Evolutionary conservation across 2,113 vertebrate species (phyloP).

Genomic region (Zosterops hypoxanthus): DNA sequence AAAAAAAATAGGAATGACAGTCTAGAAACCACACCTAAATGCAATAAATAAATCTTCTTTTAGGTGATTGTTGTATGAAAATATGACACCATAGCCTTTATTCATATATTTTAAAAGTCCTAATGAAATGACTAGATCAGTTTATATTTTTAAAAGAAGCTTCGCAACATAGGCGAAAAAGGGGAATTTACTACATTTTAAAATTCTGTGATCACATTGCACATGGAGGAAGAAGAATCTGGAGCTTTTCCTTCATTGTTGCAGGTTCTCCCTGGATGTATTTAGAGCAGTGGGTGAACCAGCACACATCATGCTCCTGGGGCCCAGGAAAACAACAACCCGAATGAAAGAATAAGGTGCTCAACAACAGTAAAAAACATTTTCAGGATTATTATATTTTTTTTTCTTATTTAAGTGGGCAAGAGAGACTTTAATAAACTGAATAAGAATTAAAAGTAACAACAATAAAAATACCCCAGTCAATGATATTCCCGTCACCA

Average conservation of each 20-base stretch:
- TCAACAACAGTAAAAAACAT: neutral
- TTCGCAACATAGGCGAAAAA: neutral
- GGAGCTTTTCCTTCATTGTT: neutral
- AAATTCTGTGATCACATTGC: neutral
- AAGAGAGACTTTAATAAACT: neutral
- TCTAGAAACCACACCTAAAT: neutral
- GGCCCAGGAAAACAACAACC: neutral
- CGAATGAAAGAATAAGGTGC: neutral
- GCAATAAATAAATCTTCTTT: neutral
- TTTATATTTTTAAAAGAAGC: neutral
- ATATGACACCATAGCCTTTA: neutral
- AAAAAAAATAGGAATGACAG: neutral
- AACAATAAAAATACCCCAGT: neutral
- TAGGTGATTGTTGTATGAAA: neutral
- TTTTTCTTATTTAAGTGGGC: neutral
- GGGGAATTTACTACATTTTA: neutral
- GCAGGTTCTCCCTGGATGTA: neutral
- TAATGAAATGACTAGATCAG: neutral
- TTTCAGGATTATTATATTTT: neutral
- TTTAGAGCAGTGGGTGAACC: neutral
- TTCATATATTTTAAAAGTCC: neutral
- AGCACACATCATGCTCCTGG: accelerated
- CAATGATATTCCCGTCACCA: neutral
- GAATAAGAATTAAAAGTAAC: neutral
- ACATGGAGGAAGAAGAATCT: neutral